Evolutionary conservation across 2,888 invertebrate species (phyloP), one percentile per base, ranked within the genome.

Genomic region (Tachina grossa): DNA sequence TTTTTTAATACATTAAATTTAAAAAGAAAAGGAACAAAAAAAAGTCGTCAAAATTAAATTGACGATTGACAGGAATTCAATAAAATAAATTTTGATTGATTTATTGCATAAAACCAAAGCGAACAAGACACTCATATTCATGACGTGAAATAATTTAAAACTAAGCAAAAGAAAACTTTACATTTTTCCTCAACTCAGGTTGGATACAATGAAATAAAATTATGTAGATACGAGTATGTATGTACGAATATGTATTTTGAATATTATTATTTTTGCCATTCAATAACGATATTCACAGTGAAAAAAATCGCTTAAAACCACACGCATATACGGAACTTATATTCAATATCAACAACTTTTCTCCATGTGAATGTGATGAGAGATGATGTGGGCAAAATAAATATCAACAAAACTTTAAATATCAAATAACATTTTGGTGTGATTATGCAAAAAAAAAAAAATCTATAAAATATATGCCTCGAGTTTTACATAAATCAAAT

Each of bases 251-350:
- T 22, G 1, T 19, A 16, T 61, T 68, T 69, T 61, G 31, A 78
- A 78, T 78, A 61, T 78, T 69, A 61, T 69, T 66, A 79, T 79
- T 71, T 71, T 63, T 71, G 55, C 51, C 16, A 51, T 71, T 71
- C 69, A 79, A 63, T 63, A 78, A 71, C 51, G 19, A 57, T 75
- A 53, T 16, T 75, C 43, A 16, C n/a, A 53, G 16, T 41, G n/a
- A 5, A 49, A 75, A 63, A 63, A 55, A 57, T 49, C 11, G 51
- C 45, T 49, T 13, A 41, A 82, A 83, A 85, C 85, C 85, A 61
- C 85, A 85, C 85, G 83, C 85, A 83, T 83, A 83, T 85, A 66
- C 85, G 85, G 85, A 85, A 85, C 85, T 83, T 83, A 59, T 31
- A 83, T 59, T 65, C 55, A 79, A 79, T 63, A 74, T 51, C 49